Base-by-base conservation (phyloP, 2,888 invertebrate genomes). In the Caenorhabditis afra region DNA sequence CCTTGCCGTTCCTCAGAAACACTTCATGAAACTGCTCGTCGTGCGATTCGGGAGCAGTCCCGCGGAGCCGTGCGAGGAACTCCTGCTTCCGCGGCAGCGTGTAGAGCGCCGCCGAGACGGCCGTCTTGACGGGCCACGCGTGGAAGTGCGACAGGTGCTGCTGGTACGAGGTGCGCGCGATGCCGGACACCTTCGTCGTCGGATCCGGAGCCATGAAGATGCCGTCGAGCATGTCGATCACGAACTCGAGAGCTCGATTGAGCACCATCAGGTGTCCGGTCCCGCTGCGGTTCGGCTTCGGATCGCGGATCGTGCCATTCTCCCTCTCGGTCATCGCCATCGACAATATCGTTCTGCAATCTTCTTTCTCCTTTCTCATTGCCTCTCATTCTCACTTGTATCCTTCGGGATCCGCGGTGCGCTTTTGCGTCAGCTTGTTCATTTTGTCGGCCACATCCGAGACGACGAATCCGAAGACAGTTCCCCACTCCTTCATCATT, bases 161-260 rank as follows among this genome's bases (percentile, higher is more conserved):
- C 11, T 61, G 49, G 45, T 78, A 78, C 16, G 77, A 45, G 10
- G 20, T 12, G 16, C 66, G 65, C 16, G 77, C 77, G 18, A 66
- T 61, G 22, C 29, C 12, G 0, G 65, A 61, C 0, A 78, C 77
- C 20, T 41, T 55, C 10, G 45, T 20, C 0, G n/a, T 2, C 3
- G 47, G 55, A 20, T 78, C 66, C 22, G 16, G 11, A 4, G 66
- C 55, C 7, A 20, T 71, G 61, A 61, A 71, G 16, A 78, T 66
- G 5, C 71, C 71, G 35, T 78, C 49, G 11, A 78, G 49, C 39
- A 78, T 14, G 2, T 64, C 50, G 16, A 78, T 64, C 12, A 78
- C 71, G 50, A 78, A 78, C 39, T 78, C 66, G 0, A 78, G 61
- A 1, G 77, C 77, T 59, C 77, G 58, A 53, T 78, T 78, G 14